These are phyloP conservation scores for Halisarca cf. caerulea DNA, from an alignment of 37 sponge, comb jelly and placozoan genomes.

Conservation along the genomic window DNA sequence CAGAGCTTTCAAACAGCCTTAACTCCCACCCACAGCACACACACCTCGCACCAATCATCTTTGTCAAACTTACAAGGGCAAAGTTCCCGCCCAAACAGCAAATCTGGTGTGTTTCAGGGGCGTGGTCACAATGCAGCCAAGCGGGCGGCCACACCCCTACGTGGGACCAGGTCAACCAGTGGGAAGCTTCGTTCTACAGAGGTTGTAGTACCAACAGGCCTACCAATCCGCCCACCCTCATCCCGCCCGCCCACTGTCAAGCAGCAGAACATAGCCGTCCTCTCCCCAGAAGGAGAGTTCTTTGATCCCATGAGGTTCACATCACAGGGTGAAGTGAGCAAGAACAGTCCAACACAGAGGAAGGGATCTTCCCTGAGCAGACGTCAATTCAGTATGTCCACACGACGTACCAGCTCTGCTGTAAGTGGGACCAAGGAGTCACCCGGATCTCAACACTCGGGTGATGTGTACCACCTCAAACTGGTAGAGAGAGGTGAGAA, in stretches of 20 bases:
- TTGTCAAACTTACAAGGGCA: no score
- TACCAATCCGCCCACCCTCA: not conserved
- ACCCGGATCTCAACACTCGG: no score
- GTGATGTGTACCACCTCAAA: not conserved
- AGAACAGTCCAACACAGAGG: not conserved
- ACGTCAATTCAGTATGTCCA: not conserved
- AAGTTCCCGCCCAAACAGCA: not conserved
- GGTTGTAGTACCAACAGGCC: not conserved
- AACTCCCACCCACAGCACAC: no score
- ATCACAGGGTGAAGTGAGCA: not conserved
- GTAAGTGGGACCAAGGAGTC: no score
- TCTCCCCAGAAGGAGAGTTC: conserved; percentile 7
- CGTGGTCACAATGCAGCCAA: conserved; percentile 7
- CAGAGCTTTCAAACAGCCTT: no score
- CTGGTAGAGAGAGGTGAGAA: not conserved
- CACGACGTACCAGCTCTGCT: not conserved
- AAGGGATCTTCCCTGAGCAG: not conserved
- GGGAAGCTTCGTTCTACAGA: conserved; percentile 1
- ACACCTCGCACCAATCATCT: no score
- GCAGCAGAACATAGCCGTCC: not conserved
- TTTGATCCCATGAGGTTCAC: conserved; percentile 17
- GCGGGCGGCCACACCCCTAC: not conserved
- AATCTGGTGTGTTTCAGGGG: not conserved
- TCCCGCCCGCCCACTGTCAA: not conserved
- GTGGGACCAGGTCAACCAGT: not conserved